A percentile compares a stretch with the other conserved stretches of the same genome.
These are phyloP conservation scores for Xestia xanthographa DNA, from an alignment of 2,888 invertebrate species.

Conservation along the genomic window DNA sequence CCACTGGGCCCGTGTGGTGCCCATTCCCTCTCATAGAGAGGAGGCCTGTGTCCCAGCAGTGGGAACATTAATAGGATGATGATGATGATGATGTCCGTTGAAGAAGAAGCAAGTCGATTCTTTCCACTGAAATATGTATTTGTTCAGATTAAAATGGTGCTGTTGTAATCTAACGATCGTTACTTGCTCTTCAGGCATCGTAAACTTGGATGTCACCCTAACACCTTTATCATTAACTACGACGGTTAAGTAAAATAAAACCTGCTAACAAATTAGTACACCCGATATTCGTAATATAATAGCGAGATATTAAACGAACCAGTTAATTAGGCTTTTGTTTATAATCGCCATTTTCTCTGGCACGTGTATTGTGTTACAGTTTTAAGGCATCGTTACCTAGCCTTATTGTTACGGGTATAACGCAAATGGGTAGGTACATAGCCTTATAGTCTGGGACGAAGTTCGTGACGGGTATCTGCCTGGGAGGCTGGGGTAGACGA, in stretches of 20 bases:
- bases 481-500: constrained; percentile 3
- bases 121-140: neutral
- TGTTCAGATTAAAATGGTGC: neutral
- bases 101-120: neutral
- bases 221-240: neutral
- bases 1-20: too few species aligned
- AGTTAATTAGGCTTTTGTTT: constrained; percentile 64
- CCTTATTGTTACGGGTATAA: constrained; percentile 44
- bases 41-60: too few species aligned
- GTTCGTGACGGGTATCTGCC: constrained; percentile 33
- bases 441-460: neutral
- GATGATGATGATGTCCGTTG: too few species aligned
- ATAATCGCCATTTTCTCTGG: constrained; percentile 56
- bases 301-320: constrained; percentile 45
- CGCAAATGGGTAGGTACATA: constrained; percentile 21
- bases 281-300: constrained; percentile 58
- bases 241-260: constrained; percentile 25
- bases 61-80: too few species aligned
- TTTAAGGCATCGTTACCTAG: constrained; percentile 57
- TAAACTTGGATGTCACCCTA: neutral
- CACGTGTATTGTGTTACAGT: constrained; percentile 59
- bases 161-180: neutral
- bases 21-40: too few species aligned
- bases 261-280: constrained; percentile 49
- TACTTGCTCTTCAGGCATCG: neutral